Conservation (phyloP, 2,797 vertebrate genomes). For the Sebastes miniatus region DNA sequence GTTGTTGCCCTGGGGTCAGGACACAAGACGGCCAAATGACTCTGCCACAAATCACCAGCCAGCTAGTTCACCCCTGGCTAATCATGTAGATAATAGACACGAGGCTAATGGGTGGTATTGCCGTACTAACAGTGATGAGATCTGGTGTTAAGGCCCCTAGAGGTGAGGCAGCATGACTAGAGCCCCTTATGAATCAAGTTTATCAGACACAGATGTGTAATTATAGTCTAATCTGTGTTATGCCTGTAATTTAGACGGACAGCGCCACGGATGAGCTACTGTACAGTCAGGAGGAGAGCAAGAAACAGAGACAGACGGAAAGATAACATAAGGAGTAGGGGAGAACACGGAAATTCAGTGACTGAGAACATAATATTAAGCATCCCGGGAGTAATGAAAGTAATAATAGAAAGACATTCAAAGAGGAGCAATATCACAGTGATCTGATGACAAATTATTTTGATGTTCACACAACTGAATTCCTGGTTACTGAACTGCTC, state of each 20-base stretch:
- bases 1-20: conserved; percentile 64
- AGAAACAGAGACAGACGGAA: background rate
- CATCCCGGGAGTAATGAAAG: background rate
- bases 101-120: conserved; percentile 57
- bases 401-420: background rate
- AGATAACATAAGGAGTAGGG: conserved; percentile 8
- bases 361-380: background rate
- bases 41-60: conserved; percentile 66
- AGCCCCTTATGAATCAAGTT: conserved; percentile 67
- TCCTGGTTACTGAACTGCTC: background rate
- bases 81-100: conserved; percentile 67
- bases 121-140: conserved; percentile 55
- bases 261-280: conserved; percentile 1
- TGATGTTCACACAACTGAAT: background rate
- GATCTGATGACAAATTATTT: background rate
- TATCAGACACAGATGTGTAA: conserved; percentile 71
- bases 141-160: conserved; percentile 58
- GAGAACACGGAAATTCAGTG: background rate
- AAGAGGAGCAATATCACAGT: background rate
- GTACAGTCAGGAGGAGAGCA: background rate
- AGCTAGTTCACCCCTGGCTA: conserved; percentile 65
- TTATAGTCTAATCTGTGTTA: conserved; percentile 65
- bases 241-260: conserved; percentile 56
- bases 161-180: conserved; percentile 52
- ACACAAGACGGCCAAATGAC: conserved; percentile 68